Conservation (phyloP, 2,113 vertebrate species). For the Microtus pennsylvanicus region DNA sequence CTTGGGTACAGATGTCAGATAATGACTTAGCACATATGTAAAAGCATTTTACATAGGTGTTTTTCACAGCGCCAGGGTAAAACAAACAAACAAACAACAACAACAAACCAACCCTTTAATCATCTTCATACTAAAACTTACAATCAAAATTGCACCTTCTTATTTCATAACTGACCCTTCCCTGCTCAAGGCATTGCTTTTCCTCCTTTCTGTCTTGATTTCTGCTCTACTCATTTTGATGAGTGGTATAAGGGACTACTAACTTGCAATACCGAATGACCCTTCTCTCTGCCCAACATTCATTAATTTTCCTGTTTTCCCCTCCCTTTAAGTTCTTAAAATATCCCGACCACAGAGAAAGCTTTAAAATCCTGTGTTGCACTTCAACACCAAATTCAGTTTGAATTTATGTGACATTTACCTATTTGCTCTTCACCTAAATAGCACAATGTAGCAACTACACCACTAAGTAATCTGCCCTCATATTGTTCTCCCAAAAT, state of each 20-base stretch:
- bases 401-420: slow-evolving; percentile 37
- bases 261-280: not conserved
- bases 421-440: slow-evolving; percentile 49
- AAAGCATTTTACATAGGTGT: not conserved
- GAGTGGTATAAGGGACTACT: not conserved
- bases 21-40: not conserved
- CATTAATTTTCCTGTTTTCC: slow-evolving; percentile 12
- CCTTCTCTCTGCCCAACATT: not conserved
- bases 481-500: slow-evolving; percentile 56
- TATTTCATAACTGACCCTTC: not conserved
- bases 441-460: slow-evolving; percentile 16
- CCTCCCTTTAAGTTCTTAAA: not conserved
- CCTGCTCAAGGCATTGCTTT: not conserved
- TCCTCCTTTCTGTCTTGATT: not conserved
- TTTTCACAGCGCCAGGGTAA: slow-evolving; percentile 2
- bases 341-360: not conserved
- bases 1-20: not conserved
- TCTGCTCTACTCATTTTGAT: not conserved
- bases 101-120: not conserved
- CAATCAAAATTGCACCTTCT: not conserved
- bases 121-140: not conserved
- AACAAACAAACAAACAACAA: not conserved
- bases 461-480: slow-evolving; percentile 64
- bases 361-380: slow-evolving; percentile 23
- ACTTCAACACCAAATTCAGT: slow-evolving; percentile 9